Conservation (phyloP, 1,140 invertebrate species). For the Drosophila ananassae region DNA sequence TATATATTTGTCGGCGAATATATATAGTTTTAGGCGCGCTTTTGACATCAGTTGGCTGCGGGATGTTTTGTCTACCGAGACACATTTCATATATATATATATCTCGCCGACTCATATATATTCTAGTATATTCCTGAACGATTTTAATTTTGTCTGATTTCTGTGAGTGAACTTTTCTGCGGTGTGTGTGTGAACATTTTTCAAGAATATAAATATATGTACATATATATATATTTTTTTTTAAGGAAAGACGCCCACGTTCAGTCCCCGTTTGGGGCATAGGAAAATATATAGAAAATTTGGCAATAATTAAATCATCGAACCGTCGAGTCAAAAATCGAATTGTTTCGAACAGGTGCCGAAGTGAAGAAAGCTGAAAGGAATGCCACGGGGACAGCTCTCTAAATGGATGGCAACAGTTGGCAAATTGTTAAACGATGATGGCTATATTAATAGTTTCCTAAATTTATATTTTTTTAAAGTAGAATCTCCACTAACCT, state of each 20-base stretch:
- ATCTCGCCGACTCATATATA: conserved; percentile 16
- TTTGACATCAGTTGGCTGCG: conserved; percentile 63
- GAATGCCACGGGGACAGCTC: conserved; percentile 39
- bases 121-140: conserved; percentile 18
- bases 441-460: conserved; percentile 35
- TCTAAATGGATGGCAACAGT: conserved; percentile 65
- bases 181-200: conserved; percentile 32
- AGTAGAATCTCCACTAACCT: conserved; percentile 82
- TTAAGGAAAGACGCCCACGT: conserved; percentile 57
- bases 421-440: conserved; percentile 50
- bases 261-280: conserved; percentile 22
- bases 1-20: conserved; percentile 20
- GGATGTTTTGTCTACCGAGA: conserved; percentile 63
- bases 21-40: conserved; percentile 63
- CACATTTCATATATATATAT: conserved; percentile 26
- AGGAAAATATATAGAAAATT: conserved; percentile 47
- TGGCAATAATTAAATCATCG: conserved; percentile 78
- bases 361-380: conserved; percentile 43
- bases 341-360: conserved; percentile 79
- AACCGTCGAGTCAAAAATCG: conserved; percentile 66
- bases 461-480: too few relatives aligned
- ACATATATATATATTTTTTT: conserved; percentile 11
- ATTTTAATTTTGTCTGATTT: conserved; percentile 48
- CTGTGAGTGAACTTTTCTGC: conserved; percentile 6
- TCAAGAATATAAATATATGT: conserved; percentile 8